Evolutionary conservation across 1,140 invertebrate genomes (phyloP).

Genomic region (Cotesia typhae): DNA sequence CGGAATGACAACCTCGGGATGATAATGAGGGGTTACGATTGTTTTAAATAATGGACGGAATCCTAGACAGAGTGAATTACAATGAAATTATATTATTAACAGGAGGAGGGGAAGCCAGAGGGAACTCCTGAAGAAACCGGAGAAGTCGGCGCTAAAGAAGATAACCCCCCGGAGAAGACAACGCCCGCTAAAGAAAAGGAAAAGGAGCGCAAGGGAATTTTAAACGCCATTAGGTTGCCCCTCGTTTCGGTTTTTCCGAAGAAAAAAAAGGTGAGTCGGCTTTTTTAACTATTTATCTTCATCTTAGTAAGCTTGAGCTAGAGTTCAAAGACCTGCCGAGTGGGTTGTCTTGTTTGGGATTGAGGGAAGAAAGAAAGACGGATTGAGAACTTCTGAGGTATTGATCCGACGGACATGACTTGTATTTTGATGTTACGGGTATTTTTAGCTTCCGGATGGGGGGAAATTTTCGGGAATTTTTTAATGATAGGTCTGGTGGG

Average conservation of each 20-base stretch:
- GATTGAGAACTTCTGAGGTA: constrained; percentile 1
- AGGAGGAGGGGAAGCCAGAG: constrained; percentile 61
- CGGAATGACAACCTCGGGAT: constrained; percentile 42
- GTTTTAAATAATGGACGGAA: constrained; percentile 15
- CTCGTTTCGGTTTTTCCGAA: constrained; percentile 72
- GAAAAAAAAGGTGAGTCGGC: constrained; percentile 53
- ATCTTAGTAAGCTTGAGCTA: too few relatives aligned
- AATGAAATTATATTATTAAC: constrained; percentile 6
- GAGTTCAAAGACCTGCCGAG: too few relatives aligned
- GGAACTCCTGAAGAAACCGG: constrained; percentile 41
- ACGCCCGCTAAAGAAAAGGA: constrained; percentile 61
- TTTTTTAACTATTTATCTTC: too few relatives aligned
- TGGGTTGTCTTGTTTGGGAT: too few relatives aligned
- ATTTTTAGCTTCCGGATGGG: not conserved
- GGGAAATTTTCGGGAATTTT: not conserved
- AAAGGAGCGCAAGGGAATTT: constrained; percentile 62
- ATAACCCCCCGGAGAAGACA: constrained; percentile 64
- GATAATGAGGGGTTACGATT: constrained; percentile 17
- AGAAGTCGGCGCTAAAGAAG: constrained; percentile 57
- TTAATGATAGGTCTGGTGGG: too few relatives aligned
- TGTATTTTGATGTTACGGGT: too few relatives aligned
- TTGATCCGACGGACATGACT: not conserved
- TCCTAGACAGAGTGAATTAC: not conserved
- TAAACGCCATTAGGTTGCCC: constrained; percentile 73
- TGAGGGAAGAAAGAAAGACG: not conserved